These are phyloP conservation scores for Cotesia congregata DNA, from an alignment of 2,888 invertebrate species.

Conservation along the genomic window DNA sequence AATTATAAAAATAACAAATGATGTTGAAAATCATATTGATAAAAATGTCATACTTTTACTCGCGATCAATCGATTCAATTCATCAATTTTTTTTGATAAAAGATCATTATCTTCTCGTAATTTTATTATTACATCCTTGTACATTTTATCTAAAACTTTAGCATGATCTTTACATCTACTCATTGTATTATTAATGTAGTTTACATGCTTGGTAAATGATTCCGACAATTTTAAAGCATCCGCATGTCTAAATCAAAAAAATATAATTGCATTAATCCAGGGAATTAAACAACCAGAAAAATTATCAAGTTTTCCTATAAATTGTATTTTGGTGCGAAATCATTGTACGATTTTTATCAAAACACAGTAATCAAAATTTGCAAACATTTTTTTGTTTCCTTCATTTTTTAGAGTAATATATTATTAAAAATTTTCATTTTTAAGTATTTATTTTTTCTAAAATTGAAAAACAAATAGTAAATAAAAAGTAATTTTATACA, in stretches of 20 bases:
- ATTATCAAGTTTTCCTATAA: too few species aligned
- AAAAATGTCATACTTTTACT: background rate
- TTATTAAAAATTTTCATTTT: too few species aligned
- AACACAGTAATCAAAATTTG: too few species aligned
- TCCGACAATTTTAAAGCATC: slow-evolving; percentile 49
- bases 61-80: background rate
- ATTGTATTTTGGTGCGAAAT: too few species aligned
- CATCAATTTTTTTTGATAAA: slow-evolving; percentile 32
- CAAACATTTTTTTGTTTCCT: too few species aligned
- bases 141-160: slow-evolving; percentile 48
- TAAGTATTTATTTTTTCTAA: too few species aligned
- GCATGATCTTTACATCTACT: slow-evolving; percentile 49
- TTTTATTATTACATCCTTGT: slow-evolving; percentile 46
- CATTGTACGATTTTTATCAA: too few species aligned
- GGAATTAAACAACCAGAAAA: too few species aligned
- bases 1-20: background rate
- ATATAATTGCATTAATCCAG: background rate
- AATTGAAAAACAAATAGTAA: too few species aligned
- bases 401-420: too few species aligned
- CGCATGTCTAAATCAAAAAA: slow-evolving; percentile 46
- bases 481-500: too few species aligned
- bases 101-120: slow-evolving; percentile 40
- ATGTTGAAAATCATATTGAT: background rate
- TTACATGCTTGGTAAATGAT: slow-evolving; percentile 51
- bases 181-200: slow-evolving; percentile 52